Percentiles rank a stretch among this genome's conserved stretches.
phyloP scores from a whole-genome alignment of 1,140 invertebrate species.

The Argopecten irradians region DNA sequence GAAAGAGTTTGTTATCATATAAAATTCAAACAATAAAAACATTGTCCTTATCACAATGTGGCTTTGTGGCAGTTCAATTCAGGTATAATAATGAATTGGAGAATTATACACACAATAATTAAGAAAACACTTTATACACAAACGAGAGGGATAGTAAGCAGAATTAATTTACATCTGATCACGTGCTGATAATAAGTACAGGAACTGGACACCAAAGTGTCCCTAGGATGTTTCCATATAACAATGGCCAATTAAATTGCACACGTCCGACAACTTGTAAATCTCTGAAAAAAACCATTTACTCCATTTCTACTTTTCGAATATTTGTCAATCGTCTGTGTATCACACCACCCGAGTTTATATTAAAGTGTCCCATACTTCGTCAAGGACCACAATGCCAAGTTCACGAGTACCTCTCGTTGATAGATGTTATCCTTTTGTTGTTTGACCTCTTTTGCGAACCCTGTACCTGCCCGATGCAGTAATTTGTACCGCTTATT shows the following conservation, averaged over 20 bases:
- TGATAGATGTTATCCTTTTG: not conserved
- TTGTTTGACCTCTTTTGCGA: not conserved
- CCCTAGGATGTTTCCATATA: not conserved
- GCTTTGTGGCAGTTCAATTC: constrained; percentile 20
- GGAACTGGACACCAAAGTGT: not conserved
- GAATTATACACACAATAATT: not conserved
- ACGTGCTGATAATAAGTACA: not conserved
- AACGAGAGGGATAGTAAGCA: constrained; percentile 8
- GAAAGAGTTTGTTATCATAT: not conserved
- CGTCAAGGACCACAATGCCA: not conserved
- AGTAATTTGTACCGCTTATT: not conserved
- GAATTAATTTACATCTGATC: not conserved
- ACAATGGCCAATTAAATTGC: not conserved
- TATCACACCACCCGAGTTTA: not conserved
- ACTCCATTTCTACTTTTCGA: constrained; percentile 16
- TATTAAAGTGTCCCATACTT: not conserved
- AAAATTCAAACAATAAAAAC: not conserved
- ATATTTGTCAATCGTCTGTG: not conserved
- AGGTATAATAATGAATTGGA: constrained; percentile 2
- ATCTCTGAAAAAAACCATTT: not conserved
- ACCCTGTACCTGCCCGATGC: not conserved
- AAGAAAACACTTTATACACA: constrained; percentile 14
- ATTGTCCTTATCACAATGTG: constrained; percentile 8
- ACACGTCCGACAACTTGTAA: not conserved
- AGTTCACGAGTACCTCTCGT: not conserved